These are phyloP conservation scores for Suncus etruscus DNA, from an alignment of 2,113 vertebrate genomes.

Conservation along the genomic window DNA sequence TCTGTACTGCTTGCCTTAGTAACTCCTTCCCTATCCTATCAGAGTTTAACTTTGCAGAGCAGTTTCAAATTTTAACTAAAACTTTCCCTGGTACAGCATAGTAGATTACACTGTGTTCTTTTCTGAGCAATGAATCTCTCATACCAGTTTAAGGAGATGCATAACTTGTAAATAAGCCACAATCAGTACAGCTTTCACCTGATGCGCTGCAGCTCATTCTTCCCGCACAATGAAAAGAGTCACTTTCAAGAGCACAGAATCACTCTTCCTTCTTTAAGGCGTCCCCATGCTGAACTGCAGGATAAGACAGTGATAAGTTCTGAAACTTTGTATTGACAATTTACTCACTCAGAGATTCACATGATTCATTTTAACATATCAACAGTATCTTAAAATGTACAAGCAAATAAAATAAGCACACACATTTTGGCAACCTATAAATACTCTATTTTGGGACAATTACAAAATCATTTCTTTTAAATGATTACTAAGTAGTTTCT, in stretches of 20 bases:
- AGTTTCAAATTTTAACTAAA: conserved; percentile 70
- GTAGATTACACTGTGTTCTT: conserved; percentile 40
- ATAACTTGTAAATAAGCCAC: conserved; percentile 66
- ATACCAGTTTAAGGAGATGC: conserved; percentile 1
- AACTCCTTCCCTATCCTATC: conserved; percentile 44
- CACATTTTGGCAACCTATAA: neutral
- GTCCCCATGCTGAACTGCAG: neutral
- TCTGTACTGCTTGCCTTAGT: conserved; percentile 40
- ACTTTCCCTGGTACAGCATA: conserved; percentile 68
- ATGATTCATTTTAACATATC: neutral
- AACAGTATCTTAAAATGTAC: neutral
- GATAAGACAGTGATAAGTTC: conserved; percentile 22
- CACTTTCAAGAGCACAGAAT: conserved; percentile 50
- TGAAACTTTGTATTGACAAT: neutral
- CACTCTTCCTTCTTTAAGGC: neutral
- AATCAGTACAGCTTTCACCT: conserved; percentile 12
- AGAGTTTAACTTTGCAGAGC: conserved; percentile 51
- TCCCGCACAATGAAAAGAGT: conserved; percentile 32
- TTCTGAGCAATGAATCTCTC: conserved; percentile 66
- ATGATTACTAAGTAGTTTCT: neutral
- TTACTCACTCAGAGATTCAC: neutral
- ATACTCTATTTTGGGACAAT: conserved; percentile 1
- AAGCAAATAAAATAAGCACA: neutral
- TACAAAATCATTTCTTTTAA: conserved; percentile 4
- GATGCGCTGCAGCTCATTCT: conserved; percentile 14